Conservation (phyloP, 1,140 invertebrate genomes). For the Sesamia nonagrioides region DNA sequence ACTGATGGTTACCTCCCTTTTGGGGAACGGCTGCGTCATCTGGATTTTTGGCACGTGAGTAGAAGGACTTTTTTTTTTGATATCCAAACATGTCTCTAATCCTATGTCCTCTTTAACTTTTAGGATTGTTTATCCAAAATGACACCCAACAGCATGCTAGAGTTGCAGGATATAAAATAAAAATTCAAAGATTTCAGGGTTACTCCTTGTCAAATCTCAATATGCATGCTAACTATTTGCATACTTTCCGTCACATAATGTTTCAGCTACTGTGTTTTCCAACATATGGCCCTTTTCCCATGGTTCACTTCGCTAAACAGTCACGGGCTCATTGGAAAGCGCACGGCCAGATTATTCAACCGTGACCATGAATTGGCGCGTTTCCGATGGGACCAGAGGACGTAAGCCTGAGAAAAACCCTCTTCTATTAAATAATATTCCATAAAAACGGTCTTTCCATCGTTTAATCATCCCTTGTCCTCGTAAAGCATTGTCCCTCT, state of each 20-base stretch:
- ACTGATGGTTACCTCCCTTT: conserved; percentile 90
- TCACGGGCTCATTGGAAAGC: conserved; percentile 21
- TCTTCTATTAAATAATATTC: conserved; percentile 3
- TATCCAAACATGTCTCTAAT: no score
- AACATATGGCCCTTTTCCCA: conserved; percentile 29
- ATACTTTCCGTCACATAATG: conserved; percentile 17
- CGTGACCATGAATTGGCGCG: conserved; percentile 35
- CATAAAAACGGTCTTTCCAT: not conserved
- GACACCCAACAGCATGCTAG: not conserved
- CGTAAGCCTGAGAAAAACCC: conserved; percentile 10
- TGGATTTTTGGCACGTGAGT: conserved; percentile 94
- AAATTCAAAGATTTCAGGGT: no score
- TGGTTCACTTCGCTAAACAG: conserved; percentile 34
- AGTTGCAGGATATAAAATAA: no score
- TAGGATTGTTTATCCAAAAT: not conserved
- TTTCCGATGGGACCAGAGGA: conserved; percentile 1
- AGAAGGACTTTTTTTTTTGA: not conserved
- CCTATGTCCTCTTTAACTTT: no score
- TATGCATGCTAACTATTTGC: not conserved
- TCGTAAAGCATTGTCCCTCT: not conserved
- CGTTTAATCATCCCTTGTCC: conserved; percentile 9
- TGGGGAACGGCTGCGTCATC: conserved; percentile 94
- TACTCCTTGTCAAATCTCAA: not conserved
- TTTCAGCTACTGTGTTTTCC: conserved; percentile 1
- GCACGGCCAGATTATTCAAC: conserved; percentile 23